Percentiles rank a stretch among this genome's conserved stretches.
Evolutionary conservation across 2,797 vertebrate species (phyloP).

Genomic region (Myiotriccus ornatus): DNA sequence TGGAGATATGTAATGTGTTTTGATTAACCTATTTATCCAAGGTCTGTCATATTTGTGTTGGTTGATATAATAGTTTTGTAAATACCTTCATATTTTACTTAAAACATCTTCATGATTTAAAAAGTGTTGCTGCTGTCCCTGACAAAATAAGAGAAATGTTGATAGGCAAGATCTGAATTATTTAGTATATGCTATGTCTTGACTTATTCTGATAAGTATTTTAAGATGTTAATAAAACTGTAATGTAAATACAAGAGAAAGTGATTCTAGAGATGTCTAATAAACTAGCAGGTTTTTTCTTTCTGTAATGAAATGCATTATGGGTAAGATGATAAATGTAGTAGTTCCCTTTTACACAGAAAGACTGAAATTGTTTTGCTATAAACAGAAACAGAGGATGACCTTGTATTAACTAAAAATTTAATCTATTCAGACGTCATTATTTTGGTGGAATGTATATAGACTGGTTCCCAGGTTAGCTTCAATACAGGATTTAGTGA

Average conservation of each 20-base stretch:
- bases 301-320: not conserved
- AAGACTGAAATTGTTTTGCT: not conserved
- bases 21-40: rapidly evolving
- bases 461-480: not conserved
- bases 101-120: not conserved
- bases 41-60: not conserved
- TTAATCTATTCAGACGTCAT: not conserved
- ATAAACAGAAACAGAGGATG: not conserved
- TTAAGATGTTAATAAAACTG: not conserved
- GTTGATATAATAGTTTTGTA: not conserved
- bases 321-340: not conserved
- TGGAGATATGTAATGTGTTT: not conserved
- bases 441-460: not conserved
- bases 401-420: not conserved
- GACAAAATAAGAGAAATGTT: not conserved
- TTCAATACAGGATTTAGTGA: not conserved
- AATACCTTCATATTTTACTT: not conserved
- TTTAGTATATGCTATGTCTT: not conserved
- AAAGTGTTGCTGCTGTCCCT: not conserved
- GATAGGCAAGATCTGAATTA: not conserved
- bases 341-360: not conserved
- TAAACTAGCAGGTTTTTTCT: not conserved
- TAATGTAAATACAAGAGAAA: not conserved
- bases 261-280: not conserved
- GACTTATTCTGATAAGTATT: not conserved